These are phyloP conservation scores for Umimayanthus chanpuru DNA, from an alignment of 92 coral and sea anemone genomes.

Conservation along the genomic window DNA sequence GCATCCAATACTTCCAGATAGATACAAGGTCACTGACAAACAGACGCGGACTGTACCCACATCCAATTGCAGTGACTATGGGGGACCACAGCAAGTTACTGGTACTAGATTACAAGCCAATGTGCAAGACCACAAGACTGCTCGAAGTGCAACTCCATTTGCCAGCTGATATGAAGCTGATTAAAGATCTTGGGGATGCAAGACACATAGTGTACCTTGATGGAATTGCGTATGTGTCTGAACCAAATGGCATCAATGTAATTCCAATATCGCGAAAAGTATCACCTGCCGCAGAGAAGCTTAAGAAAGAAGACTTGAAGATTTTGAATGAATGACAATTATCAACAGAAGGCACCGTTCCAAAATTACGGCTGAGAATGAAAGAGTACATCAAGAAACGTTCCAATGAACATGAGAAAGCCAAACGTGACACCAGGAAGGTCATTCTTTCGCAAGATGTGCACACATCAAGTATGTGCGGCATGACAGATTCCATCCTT, in stretches of 20 bases:
- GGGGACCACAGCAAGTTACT: constrained; percentile 60
- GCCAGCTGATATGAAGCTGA: constrained; percentile 58
- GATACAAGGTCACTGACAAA: constrained; percentile 49
- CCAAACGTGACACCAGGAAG: constrained; percentile 15
- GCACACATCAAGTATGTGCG: constrained; percentile 34
- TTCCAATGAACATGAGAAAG: constrained; percentile 26
- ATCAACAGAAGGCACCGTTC: constrained; percentile 45
- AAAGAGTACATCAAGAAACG: constrained; percentile 33
- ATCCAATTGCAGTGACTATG: constrained; percentile 42
- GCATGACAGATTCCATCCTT: constrained; percentile 37
- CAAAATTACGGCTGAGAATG: constrained; percentile 28
- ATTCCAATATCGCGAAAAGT: constrained; percentile 42
- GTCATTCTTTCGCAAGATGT: constrained; percentile 36
- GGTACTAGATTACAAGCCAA: constrained; percentile 52
- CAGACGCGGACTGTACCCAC: constrained; percentile 50
- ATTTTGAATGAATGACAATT: constrained; percentile 11
- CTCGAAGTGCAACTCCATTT: constrained; percentile 54
- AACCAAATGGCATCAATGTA: constrained; percentile 39
- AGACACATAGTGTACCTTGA: constrained; percentile 40
- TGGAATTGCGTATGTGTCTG: constrained; percentile 53
- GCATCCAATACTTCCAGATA: constrained; percentile 50
- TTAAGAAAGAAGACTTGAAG: constrained; percentile 43
- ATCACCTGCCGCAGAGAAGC: constrained; percentile 34
- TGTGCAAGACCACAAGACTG: constrained; percentile 48
- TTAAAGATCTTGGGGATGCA: constrained; percentile 44